These are phyloP conservation scores for Pachypsylla venusta DNA, from an alignment of 1,140 invertebrate species.

Conservation along the genomic window DNA sequence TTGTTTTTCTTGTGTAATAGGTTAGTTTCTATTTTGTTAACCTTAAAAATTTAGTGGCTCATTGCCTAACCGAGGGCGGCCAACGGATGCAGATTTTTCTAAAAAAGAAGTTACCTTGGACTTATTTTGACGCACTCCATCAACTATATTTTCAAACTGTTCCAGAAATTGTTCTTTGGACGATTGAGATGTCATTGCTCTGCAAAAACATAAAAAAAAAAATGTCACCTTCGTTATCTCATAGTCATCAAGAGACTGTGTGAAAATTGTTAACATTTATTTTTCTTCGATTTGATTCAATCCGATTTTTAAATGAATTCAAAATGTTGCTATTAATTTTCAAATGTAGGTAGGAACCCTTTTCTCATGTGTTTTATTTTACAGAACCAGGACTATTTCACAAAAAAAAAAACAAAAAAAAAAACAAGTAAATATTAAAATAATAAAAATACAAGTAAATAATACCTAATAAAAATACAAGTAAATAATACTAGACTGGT, in stretches of 20 bases:
- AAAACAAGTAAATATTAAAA: too few relatives aligned
- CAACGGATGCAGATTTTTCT: too few relatives aligned
- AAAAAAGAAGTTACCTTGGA: conserved; percentile 53
- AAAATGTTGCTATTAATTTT: conserved; percentile 9
- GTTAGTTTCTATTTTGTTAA: conserved; percentile 8
- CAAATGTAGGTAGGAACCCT: conserved; percentile 18
- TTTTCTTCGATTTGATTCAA: not conserved
- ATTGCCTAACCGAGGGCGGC: too few relatives aligned
- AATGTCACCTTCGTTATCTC: too few relatives aligned
- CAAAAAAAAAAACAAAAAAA: too few relatives aligned
- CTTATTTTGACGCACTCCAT: conserved; percentile 66
- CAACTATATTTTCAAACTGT: conserved; percentile 75
- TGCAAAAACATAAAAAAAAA: conserved; percentile 29
- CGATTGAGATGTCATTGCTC: conserved; percentile 49
- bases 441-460: too few relatives aligned
- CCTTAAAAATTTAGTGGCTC: too few relatives aligned
- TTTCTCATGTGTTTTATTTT: too few relatives aligned
- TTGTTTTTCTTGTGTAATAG: conserved; percentile 29
- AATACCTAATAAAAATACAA: too few relatives aligned
- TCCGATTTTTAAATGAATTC: not conserved
- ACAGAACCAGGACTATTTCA: too few relatives aligned
- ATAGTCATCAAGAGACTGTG: conserved; percentile 16
- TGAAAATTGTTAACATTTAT: not conserved
- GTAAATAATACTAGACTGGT: too few relatives aligned
- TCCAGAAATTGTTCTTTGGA: conserved; percentile 72